Percentiles rank a stretch among this genome's conserved stretches.
phyloP scores from a whole-genome alignment of 2,797 vertebrate species.

The Characodon lateralis region DNA sequence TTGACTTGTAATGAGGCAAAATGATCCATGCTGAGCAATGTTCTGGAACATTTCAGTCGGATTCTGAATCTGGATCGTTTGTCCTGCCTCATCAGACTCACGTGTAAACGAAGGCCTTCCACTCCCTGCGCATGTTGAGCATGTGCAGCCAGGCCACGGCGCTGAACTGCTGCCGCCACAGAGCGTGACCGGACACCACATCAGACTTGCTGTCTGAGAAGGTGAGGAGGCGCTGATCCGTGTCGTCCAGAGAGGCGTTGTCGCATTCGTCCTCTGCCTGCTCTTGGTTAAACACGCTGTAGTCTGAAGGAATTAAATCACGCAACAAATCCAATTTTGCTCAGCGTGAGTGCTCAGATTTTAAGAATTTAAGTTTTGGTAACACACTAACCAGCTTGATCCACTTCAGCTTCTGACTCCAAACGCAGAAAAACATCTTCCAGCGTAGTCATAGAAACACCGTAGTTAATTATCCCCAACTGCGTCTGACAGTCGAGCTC shows the following conservation, averaged over 20 bases:
- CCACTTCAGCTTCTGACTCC: conserved; percentile 93
- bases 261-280: conserved; percentile 64
- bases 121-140: conserved; percentile 84
- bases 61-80: neutral
- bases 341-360: neutral
- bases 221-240: conserved; percentile 70
- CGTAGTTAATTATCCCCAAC: conserved; percentile 90
- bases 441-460: conserved; percentile 96
- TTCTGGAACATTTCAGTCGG: neutral
- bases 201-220: conserved; percentile 68
- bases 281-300: conserved; percentile 75
- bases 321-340: neutral
- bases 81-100: conserved; percentile 65
- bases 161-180: conserved; percentile 91
- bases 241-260: conserved; percentile 67
- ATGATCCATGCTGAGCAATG: neutral
- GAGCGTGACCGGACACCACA: conserved; percentile 49
- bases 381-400: conserved; percentile 87
- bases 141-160: conserved; percentile 84
- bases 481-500: conserved; percentile 86
- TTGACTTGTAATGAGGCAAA: neutral
- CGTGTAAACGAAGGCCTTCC: conserved; percentile 83
- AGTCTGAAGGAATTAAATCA: conserved; percentile 72
- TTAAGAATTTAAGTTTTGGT: neutral
- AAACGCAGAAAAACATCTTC: conserved; percentile 96